A percentile compares a stretch with the other conserved stretches of the same genome.
phyloP scores from a whole-genome alignment of 1,140 invertebrate species.

The Metopolophium dirhodum region DNA sequence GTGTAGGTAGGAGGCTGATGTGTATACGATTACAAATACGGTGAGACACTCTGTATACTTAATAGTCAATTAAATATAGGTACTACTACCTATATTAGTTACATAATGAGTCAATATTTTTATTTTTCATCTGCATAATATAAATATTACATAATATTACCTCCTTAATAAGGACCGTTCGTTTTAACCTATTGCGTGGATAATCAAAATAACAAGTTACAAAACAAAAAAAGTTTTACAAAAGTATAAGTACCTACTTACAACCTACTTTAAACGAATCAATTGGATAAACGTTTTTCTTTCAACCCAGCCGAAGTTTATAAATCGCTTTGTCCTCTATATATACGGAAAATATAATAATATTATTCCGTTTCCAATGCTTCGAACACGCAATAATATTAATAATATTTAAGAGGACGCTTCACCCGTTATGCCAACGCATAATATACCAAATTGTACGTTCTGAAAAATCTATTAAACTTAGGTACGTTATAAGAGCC shows the following conservation, averaged over 20 bases:
- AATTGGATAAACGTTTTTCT: neutral
- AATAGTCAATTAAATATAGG: neutral
- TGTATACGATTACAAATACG: neutral
- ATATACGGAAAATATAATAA: neutral
- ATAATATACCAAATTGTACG: no score
- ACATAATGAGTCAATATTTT: neutral
- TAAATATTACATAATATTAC: neutral
- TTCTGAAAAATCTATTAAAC: no score
- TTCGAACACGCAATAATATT: neutral
- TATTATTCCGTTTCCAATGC: neutral
- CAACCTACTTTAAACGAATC: neutral
- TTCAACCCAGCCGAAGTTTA: neutral
- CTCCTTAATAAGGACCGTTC: neutral
- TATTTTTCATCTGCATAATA: neutral
- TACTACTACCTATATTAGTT: neutral
- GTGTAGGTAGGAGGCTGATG: neutral
- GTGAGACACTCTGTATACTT: neutral
- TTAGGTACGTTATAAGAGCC: no score
- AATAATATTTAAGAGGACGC: no score
- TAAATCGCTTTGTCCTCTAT: neutral
- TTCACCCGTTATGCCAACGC: no score
- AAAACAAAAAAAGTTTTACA: neutral
- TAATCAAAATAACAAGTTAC: neutral
- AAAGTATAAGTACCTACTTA: neutral
- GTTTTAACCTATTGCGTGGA: neutral